A percentile compares a stretch with the other conserved stretches of the same genome.
These are phyloP conservation scores for Geotrupes spiniger DNA, from an alignment of 2,888 invertebrate species.

Conservation along the genomic window DNA sequence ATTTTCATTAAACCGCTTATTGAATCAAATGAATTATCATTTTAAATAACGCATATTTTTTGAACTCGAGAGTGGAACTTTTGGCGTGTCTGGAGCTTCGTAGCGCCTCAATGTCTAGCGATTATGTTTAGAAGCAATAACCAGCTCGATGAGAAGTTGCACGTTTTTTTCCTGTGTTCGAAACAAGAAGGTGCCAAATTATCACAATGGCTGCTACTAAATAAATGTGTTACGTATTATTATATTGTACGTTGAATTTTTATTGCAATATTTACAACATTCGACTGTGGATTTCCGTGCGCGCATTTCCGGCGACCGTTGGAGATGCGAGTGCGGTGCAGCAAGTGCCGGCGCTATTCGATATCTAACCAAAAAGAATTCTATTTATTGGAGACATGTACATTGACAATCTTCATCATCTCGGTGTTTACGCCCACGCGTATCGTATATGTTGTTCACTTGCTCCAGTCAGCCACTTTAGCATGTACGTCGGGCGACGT, in stretches of 20 bases:
- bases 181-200: slow-evolving; percentile 4
- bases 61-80: too few species aligned
- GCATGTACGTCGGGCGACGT: too few species aligned
- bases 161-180: slow-evolving; percentile 1
- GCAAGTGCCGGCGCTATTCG: neutral
- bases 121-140: slow-evolving; percentile 41
- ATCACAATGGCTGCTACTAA: neutral
- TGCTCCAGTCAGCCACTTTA: slow-evolving; percentile 1
- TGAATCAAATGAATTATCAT: too few species aligned
- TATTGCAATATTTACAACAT: slow-evolving; percentile 13
- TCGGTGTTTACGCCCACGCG: slow-evolving; percentile 29
- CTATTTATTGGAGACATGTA: slow-evolving; percentile 30
- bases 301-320: neutral
- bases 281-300: slow-evolving; percentile 2
- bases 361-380: slow-evolving; percentile 6
- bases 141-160: slow-evolving; percentile 27
- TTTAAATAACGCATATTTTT: too few species aligned
- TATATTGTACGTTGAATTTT: neutral
- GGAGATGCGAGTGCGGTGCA: neutral
- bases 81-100: slow-evolving; percentile 33
- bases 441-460: neutral
- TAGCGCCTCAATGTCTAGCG: slow-evolving; percentile 41
- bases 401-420: slow-evolving; percentile 40
- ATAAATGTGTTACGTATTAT: neutral
- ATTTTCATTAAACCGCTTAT: too few species aligned